Evolutionary conservation across 2,888 invertebrate species (phyloP), one percentile per base, ranked within the genome.

Genomic region (Neoaliturus tenellus): DNA sequence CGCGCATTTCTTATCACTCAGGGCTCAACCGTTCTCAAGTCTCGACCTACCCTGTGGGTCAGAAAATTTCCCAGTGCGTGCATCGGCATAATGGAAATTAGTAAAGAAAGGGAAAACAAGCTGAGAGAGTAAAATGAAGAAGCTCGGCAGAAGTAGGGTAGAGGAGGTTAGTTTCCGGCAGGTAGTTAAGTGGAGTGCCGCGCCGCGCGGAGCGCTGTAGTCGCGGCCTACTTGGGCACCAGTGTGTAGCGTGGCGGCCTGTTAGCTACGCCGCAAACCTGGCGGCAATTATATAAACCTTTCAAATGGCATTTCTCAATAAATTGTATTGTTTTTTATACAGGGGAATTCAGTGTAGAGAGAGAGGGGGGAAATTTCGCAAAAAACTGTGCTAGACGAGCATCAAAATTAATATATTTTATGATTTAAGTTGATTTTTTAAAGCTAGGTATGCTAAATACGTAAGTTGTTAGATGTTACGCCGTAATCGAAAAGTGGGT

Each of bases 181-280:
- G 55, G 31, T 78, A 35, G 78, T 78, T 78, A 55, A 55, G 78
- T 78, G 78, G 31, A 33, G 10, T 78, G 78, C 78, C 78, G 55
- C 78, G 17, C 20, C 41, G 73, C 44, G 23, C 0, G 73, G 39
- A 20, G 78, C 78, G 78, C 78, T 55, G n/a, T 20, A 35, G 78
- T 78, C 78, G 78, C 78, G 35, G 35, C 78, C 78, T 78, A 78
- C 78, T 78, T 78, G 78, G 2, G n/a, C 55, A 78, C 55, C 33
- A 55, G 55, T 78, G 78, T 78, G 78, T 33, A 33, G 78, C 55
- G 78, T 33, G 25, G 31, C 31, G 55, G 78, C 44, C 78, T 78
- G 78, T 78, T 78, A 78, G 78, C 31, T 20, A 78, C 78, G 75
- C 48, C 48, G 78, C 20, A 20, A 48, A 55, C 44, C 33, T n/a